phyloP scores from a whole-genome alignment of 2,797 vertebrate genomes.

The Botia almorhae region DNA sequence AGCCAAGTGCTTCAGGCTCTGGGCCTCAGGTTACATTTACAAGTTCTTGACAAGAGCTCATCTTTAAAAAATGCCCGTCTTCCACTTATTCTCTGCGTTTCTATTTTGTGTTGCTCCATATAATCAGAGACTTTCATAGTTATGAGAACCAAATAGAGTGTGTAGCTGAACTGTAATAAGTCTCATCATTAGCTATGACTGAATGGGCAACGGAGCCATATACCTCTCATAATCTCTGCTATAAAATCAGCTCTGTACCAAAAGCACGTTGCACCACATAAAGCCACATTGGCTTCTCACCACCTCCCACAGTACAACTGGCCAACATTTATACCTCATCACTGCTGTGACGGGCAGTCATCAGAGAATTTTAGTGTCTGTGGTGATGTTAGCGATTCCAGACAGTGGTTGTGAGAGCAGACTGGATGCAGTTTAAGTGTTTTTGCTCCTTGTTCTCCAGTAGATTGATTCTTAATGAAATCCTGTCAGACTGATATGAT shows the following conservation, averaged over 20 bases:
- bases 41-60: constrained; percentile 50
- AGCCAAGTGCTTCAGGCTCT: constrained; percentile 55
- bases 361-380: constrained; percentile 17
- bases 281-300: constrained; percentile 28
- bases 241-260: constrained; percentile 51
- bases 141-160: constrained; percentile 53
- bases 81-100: not conserved
- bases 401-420: not conserved
- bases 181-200: constrained; percentile 48
- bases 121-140: constrained; percentile 33
- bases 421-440: constrained; percentile 20
- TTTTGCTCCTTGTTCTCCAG: constrained; percentile 34
- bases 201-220: constrained; percentile 31
- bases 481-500: constrained; percentile 56
- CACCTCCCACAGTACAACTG: not conserved
- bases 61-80: constrained; percentile 36
- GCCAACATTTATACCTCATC: constrained; percentile 9
- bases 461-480: constrained; percentile 62
- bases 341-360: constrained; percentile 22
- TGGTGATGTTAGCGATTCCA: not conserved
- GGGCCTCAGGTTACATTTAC: constrained; percentile 59
- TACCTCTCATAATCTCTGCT: constrained; percentile 41
- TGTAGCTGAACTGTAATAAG: constrained; percentile 55
- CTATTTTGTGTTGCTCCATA: constrained; percentile 17
- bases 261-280: constrained; percentile 43